These are phyloP conservation scores for Eleutherodactylus coqui DNA, from an alignment of 2,797 vertebrate species.

Conservation along the genomic window DNA sequence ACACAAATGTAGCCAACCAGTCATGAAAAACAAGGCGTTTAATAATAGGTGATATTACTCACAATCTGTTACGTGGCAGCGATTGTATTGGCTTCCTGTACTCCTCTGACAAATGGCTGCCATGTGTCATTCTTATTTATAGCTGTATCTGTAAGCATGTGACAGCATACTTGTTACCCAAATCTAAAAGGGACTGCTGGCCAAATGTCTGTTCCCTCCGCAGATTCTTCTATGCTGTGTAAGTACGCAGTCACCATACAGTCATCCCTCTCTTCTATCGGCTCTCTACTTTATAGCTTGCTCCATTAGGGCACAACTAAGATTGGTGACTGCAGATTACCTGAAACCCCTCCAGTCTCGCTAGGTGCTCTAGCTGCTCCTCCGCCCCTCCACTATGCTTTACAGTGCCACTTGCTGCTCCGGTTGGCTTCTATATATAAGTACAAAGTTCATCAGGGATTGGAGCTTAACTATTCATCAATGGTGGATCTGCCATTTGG, in stretches of 20 bases:
- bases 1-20: neutral
- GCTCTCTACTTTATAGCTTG: neutral
- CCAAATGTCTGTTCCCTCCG: neutral
- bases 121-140: slow-evolving; percentile 15
- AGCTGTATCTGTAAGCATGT: neutral
- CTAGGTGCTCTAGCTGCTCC: neutral
- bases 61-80: neutral
- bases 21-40: neutral
- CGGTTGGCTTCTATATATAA: neutral
- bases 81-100: neutral
- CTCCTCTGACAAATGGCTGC: neutral
- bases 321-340: neutral
- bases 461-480: too few species aligned
- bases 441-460: too few species aligned
- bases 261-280: neutral
- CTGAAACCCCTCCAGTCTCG: neutral
- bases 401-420: neutral
- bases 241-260: neutral
- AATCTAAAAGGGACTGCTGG: neutral
- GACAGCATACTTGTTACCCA: neutral
- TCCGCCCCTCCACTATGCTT: neutral
- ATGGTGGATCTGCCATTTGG: too few species aligned
- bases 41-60: neutral
- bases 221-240: neutral
- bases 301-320: neutral